Evolutionary conservation across 53 echinoderm and acorn worm genomes (phyloP), one percentile per base, ranked within the genome.

Genomic region (Crossaster papposus): DNA sequence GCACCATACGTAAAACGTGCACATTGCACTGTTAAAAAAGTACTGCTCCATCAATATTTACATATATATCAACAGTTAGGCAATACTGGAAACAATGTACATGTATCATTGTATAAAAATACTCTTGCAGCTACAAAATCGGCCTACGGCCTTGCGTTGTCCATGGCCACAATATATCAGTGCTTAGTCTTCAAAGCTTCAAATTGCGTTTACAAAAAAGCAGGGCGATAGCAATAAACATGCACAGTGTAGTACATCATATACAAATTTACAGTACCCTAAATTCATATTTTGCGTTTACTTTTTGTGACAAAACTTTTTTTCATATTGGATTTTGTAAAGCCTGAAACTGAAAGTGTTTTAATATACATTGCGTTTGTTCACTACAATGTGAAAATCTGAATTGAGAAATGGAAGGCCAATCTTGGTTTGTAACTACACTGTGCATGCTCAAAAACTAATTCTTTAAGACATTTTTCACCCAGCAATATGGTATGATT

Each of bases 101-200:
- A 87, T n/a, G n/a, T n/a, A n/a, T n/a, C n/a, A n/a, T 70, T 34
- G 22, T 87, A 87, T 77, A 87, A 87, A 87, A 87, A 87, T 87
- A 87, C 62, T 87, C 64, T 54, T 34, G 26, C 63, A 52, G 51
- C 23, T 24, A 52, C 20, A 52, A 14, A 77, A 28, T 36, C 65
- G 37, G 30, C 13, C 51, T 24, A 65, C 23, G 51, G 54, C 84
- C 72, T 71, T 44, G 5, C 18, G 28, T 31, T 58, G 76, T 22
- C 11, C 77, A 34, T 55, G 30, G 14, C 73, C 72, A 75, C 52
- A 11, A 32, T 65, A 33, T 17, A 31, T 51, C 12, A 53, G 17
- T 74, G 74, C 74, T 18, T 23, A 24, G 23, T 87, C n/a, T 33
- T 62, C 87, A 87, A 87, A 87, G 87, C 87, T 87, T 87, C 87